Conservation (phyloP, 53 echinoderm and acorn worm species). For the Holothuria leucospilota region DNA sequence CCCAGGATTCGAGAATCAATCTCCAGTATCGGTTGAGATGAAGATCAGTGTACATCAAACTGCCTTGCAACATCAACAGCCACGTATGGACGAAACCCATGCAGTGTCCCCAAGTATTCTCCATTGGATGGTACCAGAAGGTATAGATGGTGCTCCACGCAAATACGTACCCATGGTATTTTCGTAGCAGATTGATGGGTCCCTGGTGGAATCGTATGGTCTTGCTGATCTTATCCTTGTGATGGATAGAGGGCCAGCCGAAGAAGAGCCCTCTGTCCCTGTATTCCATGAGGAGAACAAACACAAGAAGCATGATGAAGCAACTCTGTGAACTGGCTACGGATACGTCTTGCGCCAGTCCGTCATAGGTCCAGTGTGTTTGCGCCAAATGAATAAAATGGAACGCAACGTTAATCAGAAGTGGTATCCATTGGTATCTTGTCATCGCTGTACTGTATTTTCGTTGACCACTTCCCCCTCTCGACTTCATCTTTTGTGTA, state of each 20-base stretch:
- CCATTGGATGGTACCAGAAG: constrained; percentile 96
- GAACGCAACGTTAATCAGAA: constrained; percentile 71
- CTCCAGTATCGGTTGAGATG: constrained; percentile 90
- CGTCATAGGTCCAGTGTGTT: constrained; percentile 84
- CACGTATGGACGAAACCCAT: constrained; percentile 81
- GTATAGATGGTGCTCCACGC: constrained; percentile 88
- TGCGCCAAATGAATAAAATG: constrained; percentile 80
- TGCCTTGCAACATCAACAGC: constrained; percentile 87
- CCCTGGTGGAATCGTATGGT: constrained; percentile 59
- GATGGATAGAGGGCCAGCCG: constrained; percentile 78
- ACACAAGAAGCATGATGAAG: constrained; percentile 82
- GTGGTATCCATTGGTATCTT: constrained; percentile 63
- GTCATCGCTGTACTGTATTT: constrained; percentile 71
- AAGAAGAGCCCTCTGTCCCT: constrained; percentile 81
- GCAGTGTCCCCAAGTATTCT: constrained; percentile 84
- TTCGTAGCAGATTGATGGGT: constrained; percentile 70
- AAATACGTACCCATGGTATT: constrained; percentile 88
- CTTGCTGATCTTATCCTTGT: constrained; percentile 64
- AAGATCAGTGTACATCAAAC: constrained; percentile 83
- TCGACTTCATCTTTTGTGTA: constrained; percentile 72
- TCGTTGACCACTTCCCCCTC: constrained; percentile 33
- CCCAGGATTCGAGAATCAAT: constrained; percentile 77
- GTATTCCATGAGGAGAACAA: constrained; percentile 86
- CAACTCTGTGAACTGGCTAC: constrained; percentile 85
- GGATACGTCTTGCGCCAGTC: constrained; percentile 81